Evolutionary conservation across 2,113 vertebrate species (phyloP).

Genomic region (Myiozetetes cayanensis): DNA sequence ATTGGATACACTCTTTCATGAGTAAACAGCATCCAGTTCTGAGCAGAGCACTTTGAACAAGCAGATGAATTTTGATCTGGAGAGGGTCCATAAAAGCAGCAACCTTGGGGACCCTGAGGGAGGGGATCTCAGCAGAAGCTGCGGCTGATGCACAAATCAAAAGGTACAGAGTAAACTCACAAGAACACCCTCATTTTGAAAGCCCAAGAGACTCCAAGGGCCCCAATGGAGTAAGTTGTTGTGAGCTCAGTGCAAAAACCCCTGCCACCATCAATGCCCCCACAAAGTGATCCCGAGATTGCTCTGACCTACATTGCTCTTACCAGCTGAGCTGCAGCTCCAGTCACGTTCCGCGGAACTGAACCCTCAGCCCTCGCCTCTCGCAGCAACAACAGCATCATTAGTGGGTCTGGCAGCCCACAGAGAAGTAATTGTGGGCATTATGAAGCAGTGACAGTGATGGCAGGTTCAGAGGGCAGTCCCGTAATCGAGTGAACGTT

Average conservation of each 20-base stretch:
- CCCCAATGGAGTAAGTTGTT: not conserved
- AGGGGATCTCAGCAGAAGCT: not conserved
- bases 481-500: not conserved
- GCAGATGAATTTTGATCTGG: not conserved
- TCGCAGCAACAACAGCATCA: not conserved
- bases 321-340: not conserved
- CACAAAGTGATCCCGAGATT: accelerated
- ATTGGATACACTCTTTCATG: not conserved
- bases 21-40: not conserved
- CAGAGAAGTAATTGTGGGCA: not conserved
- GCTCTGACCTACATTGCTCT: constrained; percentile 27
- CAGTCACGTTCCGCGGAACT: not conserved
- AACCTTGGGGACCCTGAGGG: accelerated
- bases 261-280: not conserved
- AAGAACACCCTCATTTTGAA: not conserved
- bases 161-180: not conserved
- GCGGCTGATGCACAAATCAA: accelerated
- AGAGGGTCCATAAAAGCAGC: not conserved
- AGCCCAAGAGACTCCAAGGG: not conserved
- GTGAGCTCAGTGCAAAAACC: accelerated
- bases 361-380: not conserved
- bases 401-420: not conserved
- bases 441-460: not conserved
- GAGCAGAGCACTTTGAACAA: not conserved
- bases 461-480: not conserved